Conservation (phyloP, 2,888 invertebrate species). For the Blera fallax region DNA sequence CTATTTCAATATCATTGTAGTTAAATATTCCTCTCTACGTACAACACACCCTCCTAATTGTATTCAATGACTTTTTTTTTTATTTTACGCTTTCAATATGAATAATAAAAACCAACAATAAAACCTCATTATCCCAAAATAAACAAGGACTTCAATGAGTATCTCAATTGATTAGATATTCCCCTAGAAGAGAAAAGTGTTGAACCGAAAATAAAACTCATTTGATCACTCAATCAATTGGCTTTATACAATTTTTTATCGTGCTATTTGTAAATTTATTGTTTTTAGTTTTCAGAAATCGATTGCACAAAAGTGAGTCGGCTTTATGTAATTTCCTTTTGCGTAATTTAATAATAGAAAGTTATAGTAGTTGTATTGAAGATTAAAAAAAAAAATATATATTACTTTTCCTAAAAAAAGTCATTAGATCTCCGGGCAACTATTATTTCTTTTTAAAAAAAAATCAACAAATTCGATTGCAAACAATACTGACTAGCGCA, state of each 20-base stretch:
- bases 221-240: slow-evolving; percentile 54
- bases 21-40: slow-evolving; percentile 29
- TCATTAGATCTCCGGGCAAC: not conserved
- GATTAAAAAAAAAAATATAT: no score
- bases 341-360: not conserved
- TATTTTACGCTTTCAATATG: slow-evolving; percentile 66
- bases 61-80: slow-evolving; percentile 50
- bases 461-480: not conserved
- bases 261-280: not conserved
- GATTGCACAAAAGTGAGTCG: not conserved
- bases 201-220: slow-evolving; percentile 60
- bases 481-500: not conserved
- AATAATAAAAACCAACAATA: slow-evolving; percentile 40
- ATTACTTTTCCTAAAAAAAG: no score
- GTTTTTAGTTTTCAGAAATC: not conserved
- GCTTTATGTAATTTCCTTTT: not conserved
- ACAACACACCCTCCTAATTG: slow-evolving; percentile 50
- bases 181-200: slow-evolving; percentile 62
- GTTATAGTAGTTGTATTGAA: not conserved
- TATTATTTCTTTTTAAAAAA: not conserved
- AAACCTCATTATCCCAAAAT: slow-evolving; percentile 70
- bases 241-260: slow-evolving; percentile 28
- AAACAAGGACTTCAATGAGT: slow-evolving; percentile 82
- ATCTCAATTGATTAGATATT: slow-evolving; percentile 79
- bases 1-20: slow-evolving; percentile 19